Evolutionary conservation across 1,140 invertebrate species (phyloP).

Genomic region (Lepidostoma basale): DNA sequence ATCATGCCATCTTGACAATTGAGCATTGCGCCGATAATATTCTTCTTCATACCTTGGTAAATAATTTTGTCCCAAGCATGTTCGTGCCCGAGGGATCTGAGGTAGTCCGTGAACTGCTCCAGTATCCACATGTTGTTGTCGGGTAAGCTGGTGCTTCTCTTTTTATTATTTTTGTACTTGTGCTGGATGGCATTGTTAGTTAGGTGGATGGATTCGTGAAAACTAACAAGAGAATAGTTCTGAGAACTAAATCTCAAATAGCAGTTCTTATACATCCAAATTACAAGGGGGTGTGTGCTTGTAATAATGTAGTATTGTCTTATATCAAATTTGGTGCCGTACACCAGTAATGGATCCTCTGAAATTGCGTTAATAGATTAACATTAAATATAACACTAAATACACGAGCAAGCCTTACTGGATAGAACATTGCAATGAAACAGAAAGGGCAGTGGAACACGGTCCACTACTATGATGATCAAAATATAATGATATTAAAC

Average conservation of each 20-base stretch:
- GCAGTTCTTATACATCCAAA: constrained; percentile 90
- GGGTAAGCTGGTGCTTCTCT: constrained; percentile 70
- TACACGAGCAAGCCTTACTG: too few relatives aligned
- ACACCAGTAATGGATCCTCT: constrained; percentile 83
- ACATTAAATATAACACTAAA: too few relatives aligned
- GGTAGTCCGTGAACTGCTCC: constrained; percentile 74
- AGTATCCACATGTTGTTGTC: constrained; percentile 87
- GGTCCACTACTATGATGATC: too few relatives aligned
- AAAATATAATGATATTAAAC: too few relatives aligned
- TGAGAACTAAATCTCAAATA: constrained; percentile 91
- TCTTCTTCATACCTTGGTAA: constrained; percentile 85
- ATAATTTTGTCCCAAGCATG: constrained; percentile 71
- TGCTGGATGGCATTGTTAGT: constrained; percentile 92
- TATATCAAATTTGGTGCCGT: constrained; percentile 92
- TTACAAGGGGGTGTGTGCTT: constrained; percentile 74
- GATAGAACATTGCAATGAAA: too few relatives aligned
- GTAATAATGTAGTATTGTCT: constrained; percentile 89
- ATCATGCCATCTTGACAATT: constrained; percentile 78
- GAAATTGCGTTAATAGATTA: too few relatives aligned
- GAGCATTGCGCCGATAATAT: constrained; percentile 80
- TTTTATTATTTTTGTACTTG: constrained; percentile 74
- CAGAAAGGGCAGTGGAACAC: too few relatives aligned
- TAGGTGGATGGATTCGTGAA: constrained; percentile 88
- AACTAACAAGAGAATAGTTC: constrained; percentile 79
- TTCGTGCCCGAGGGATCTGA: constrained; percentile 57